Evolutionary conservation across 2,888 invertebrate genomes (phyloP), one percentile per base, ranked within the genome.

Genomic region (Tiliacea citrago): DNA sequence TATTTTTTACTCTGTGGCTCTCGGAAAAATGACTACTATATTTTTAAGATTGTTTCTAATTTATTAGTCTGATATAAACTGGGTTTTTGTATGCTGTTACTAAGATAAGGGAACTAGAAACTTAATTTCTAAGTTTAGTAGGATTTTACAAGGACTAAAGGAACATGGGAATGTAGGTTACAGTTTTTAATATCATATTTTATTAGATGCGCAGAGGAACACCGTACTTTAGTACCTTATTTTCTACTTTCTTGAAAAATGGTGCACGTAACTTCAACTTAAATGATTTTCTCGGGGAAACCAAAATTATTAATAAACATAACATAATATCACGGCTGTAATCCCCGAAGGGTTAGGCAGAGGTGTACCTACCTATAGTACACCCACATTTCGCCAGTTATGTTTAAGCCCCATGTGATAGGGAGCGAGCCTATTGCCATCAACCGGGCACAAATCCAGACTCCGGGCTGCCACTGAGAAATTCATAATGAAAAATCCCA

Each of bases 71-170:
- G 10, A 2, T 66, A 39, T 53, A 61, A 75, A 60, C 63, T 68
- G 10, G 24, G 61, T 77, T 75, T 65, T 24, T 70, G 73, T 35
- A 42, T 60, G 78, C 68, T 72, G 60, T 16, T 18, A 12, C 21
- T 18, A 21, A 69, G 83, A 81, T 83, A 81, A 79, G 72, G 55
- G 24, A 74, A 69, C 42, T 55, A 49, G 13, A 61, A 55, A 67
- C 45, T 58, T 65, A 69, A 61, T 72, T 73, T 71, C 63, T 61
- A 24, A 65, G 29, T 77, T 72, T 21, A 60, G 16, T 55, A 60
- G n/a, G 55, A 75, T 42, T 72, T 83, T 69, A 55, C 45, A 75
- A 45, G 29, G 45, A 67, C 7, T 72, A 0, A 63, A 69, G 51
- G 62, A 13, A 45, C 21, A 42, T 21, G 47, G 29, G 58, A 61